These are phyloP conservation scores for Neodon shergylaensis DNA, from an alignment of 2,113 vertebrate genomes.

Conservation along the genomic window DNA sequence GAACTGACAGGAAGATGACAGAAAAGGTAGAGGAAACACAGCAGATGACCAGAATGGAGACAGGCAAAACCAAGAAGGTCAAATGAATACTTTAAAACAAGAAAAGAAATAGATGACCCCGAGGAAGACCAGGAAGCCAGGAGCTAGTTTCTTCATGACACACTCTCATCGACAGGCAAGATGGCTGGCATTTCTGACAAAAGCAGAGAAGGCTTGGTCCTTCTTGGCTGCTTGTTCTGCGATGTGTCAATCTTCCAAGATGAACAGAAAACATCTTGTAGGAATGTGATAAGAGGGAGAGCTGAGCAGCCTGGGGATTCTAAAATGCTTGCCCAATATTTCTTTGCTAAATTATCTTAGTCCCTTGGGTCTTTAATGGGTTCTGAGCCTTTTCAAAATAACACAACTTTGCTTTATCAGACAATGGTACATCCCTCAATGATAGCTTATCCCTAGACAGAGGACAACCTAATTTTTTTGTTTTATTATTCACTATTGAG, in stretches of 20 bases:
- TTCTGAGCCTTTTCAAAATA: background rate
- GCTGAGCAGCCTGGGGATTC: background rate
- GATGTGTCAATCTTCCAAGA: background rate
- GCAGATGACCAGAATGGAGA: background rate
- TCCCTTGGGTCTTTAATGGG: background rate
- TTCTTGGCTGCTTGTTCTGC: accelerated
- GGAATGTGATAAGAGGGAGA: background rate
- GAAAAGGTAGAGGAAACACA: background rate
- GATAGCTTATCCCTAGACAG: background rate
- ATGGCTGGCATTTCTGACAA: accelerated
- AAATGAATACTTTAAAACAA: background rate
- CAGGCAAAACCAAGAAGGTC: background rate
- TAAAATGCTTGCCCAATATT: background rate
- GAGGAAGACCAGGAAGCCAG: background rate
- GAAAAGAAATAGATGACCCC: background rate
- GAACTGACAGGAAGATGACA: accelerated
- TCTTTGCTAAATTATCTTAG: background rate
- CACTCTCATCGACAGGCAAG: background rate
- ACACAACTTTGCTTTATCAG: background rate
- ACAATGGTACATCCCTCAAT: background rate
- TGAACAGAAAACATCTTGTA: background rate
- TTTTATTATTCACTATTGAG: background rate
- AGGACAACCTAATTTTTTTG: background rate
- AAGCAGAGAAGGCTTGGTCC: background rate
- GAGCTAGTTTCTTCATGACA: background rate